Conservation (phyloP, 2,113 vertebrate species). For the Petrocephalus microphthalmus region DNA sequence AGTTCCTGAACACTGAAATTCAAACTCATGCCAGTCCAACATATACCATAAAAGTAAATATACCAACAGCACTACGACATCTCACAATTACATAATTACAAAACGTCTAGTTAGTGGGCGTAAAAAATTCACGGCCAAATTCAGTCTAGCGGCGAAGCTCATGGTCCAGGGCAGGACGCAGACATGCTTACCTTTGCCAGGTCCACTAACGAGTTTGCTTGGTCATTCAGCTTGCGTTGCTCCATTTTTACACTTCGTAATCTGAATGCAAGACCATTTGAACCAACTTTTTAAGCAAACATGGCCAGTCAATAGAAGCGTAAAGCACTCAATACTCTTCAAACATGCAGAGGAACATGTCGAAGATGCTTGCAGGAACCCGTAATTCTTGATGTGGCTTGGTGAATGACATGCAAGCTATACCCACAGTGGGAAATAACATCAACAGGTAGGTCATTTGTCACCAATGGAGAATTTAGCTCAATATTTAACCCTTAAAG, state of each 20-base stretch:
- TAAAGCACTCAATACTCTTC: constrained; percentile 35
- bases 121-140: neutral
- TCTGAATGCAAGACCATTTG: constrained; percentile 81
- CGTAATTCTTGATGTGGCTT: constrained; percentile 59
- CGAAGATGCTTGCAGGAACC: constrained; percentile 64
- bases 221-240: constrained; percentile 97
- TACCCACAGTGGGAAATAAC: constrained; percentile 67
- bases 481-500: constrained; percentile 43
- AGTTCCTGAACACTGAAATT: neutral
- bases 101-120: neutral
- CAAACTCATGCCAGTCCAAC: neutral
- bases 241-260: constrained; percentile 99
- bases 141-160: neutral
- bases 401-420: constrained; percentile 74
- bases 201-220: constrained; percentile 98
- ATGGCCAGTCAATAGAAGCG: neutral
- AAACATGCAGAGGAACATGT: constrained; percentile 78
- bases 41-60: neutral
- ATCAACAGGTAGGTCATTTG: constrained; percentile 46
- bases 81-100: neutral
- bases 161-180: neutral
- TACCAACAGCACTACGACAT: neutral
- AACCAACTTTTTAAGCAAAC: constrained; percentile 55
- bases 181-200: constrained; percentile 87
- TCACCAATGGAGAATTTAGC: constrained; percentile 42